phyloP scores from a whole-genome alignment of 2,797 vertebrate genomes.

The Bradypodion pumilum region DNA sequence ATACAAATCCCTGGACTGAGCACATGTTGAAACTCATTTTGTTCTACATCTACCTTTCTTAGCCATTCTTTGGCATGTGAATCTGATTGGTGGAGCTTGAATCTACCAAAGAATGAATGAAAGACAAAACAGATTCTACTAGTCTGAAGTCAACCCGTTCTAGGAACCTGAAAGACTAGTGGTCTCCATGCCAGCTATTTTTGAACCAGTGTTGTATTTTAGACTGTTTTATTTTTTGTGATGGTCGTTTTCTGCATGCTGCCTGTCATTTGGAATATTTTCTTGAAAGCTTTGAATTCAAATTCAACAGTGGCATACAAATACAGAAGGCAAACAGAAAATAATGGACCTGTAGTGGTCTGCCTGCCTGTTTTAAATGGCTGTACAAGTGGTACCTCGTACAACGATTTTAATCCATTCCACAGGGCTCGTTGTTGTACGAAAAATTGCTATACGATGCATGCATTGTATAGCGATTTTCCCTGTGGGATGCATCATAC shows the following conservation, averaged over 20 bases:
- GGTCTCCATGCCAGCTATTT: neutral
- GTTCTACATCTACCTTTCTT: neutral
- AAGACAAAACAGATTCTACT: neutral
- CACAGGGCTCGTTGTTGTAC: too few species aligned
- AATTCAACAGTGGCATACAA: neutral
- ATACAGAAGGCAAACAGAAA: neutral
- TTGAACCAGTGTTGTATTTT: neutral
- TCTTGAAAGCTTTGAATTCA: neutral
- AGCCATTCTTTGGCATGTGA: neutral
- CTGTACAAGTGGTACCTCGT: too few species aligned
- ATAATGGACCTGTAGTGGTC: neutral
- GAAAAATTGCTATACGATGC: too few species aligned
- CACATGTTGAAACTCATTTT: too few species aligned
- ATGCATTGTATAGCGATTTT: too few species aligned
- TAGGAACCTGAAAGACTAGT: neutral
- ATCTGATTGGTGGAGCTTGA: neutral
- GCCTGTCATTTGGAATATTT: neutral
- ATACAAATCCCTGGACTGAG: too few species aligned
- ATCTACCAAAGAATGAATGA: neutral
- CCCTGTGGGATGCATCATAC: too few species aligned
- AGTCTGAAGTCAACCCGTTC: too few species aligned
- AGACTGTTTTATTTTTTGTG: neutral
- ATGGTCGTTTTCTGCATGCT: neutral
- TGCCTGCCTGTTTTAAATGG: neutral
- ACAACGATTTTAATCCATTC: too few species aligned